Base-by-base conservation (phyloP, 2,888 invertebrate genomes). In the Conops quadrifasciatus region DNA sequence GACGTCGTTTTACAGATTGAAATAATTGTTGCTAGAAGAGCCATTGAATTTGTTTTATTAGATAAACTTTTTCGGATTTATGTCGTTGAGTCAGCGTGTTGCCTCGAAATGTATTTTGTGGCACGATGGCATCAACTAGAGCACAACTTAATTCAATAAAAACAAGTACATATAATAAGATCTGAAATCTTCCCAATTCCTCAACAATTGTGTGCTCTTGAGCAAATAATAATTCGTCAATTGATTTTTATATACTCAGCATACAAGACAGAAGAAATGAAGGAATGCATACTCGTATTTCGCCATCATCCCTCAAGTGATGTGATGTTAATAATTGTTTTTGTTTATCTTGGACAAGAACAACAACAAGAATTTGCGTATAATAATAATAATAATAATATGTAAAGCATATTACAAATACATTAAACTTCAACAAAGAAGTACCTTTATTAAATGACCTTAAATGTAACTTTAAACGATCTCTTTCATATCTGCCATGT, bases 71-170 rank as follows among this genome's bases (percentile, higher is more conserved):
- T 51, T 9, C 24, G 24, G 21, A 2, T 62, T n/a, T 28, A 0
- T 53, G 19, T 21, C 11, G 4, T 21, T 58, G 21, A 24, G 26
- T 1, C 15, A 58, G 28, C 11, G 15, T 58, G 58, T 7, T 58
- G 3, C 3, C 21, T 58, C 26, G 2, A 15, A 24, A 16, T 5
- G 26, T 49, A 15, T 49, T 49, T 19, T 16, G 49, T 28, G 5
- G 68, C 67, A 68, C 60, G 62, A 60, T 51, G 62, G 49, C 36
- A 51, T 60, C 62, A 62, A 62, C 49, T 49, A 28, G 60, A 43
- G 28, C 56, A 62, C 60, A 59, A 36, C 51, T 68, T 68, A 51
- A 68, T 68, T 62, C 45, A 68, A 68, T 68, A 62, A 62, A 62
- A 49, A 45, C n/a, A 67, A 49, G 16, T 28, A 59, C 13, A 36